Percentiles rank a stretch among this genome's conserved stretches.
phyloP scores from a whole-genome alignment of 2,113 vertebrate genomes.

The Aptenodytes patagonicus region DNA sequence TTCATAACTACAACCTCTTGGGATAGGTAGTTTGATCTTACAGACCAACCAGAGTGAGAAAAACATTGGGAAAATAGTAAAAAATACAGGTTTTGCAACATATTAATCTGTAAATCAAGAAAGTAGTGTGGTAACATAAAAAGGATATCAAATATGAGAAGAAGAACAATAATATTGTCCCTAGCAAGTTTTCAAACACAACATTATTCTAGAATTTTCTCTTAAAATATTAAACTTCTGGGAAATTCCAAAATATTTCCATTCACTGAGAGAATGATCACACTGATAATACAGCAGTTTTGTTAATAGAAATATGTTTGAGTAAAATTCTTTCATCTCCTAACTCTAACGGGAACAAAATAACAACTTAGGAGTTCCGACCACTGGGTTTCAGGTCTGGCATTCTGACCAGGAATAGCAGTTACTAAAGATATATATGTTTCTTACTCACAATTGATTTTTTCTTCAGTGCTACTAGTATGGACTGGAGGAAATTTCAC shows the following conservation, averaged over 20 bases:
- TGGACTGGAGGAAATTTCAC: neutral
- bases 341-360: neutral
- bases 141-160: neutral
- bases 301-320: neutral
- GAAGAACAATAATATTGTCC: neutral
- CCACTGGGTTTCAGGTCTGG: neutral
- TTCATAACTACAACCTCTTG: neutral
- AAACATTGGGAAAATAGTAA: neutral
- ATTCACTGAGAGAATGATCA: neutral
- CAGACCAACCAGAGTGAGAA: neutral
- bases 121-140: neutral
- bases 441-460: neutral
- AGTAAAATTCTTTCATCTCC: neutral
- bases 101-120: neutral
- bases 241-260: neutral
- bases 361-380: neutral
- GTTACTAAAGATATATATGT: neutral
- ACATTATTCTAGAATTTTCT: neutral
- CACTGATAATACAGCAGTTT: neutral
- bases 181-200: neutral
- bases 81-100: neutral
- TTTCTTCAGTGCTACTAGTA: neutral
- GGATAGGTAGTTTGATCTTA: neutral
- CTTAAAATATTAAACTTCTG: neutral
- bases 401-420: neutral